These are phyloP conservation scores for Xyliphius kryptos DNA, from an alignment of 2,113 vertebrate genomes.

Conservation along the genomic window DNA sequence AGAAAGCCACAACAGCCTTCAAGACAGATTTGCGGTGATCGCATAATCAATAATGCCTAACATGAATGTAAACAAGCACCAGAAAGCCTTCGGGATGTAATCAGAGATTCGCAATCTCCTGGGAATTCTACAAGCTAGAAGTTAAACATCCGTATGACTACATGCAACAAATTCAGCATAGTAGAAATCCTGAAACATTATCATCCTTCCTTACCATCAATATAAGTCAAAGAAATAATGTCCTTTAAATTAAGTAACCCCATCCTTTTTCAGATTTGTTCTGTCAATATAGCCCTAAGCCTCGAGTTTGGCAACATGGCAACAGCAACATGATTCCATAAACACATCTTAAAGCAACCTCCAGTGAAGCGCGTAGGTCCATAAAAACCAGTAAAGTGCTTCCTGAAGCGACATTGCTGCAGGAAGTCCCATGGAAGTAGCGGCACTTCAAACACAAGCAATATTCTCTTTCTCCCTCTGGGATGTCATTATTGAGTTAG, in stretches of 20 bases:
- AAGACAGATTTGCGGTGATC: no score
- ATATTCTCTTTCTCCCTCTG: conserved; percentile 63
- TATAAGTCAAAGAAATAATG: background rate
- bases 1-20: no score
- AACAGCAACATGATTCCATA: conserved; percentile 13
- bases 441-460: conserved; percentile 70
- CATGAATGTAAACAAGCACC: no score
- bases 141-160: no score
- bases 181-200: background rate
- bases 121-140: background rate
- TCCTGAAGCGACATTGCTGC: conserved; percentile 54
- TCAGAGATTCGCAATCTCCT: background rate
- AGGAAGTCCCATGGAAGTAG: conserved; percentile 54
- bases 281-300: conserved; percentile 7
- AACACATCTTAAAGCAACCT: conserved; percentile 20
- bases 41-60: conserved; percentile 3
- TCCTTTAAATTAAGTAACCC: background rate
- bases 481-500: conserved; percentile 75
- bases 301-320: background rate
- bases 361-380: conserved; percentile 23
- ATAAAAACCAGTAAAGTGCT: conserved; percentile 36
- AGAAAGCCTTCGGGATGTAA: no score
- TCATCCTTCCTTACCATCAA: background rate
- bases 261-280: background rate
- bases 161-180: no score